Evolutionary conservation across 2,797 vertebrate genomes (phyloP).

Genomic region (Lepidocolaptes lacrymiger): DNA sequence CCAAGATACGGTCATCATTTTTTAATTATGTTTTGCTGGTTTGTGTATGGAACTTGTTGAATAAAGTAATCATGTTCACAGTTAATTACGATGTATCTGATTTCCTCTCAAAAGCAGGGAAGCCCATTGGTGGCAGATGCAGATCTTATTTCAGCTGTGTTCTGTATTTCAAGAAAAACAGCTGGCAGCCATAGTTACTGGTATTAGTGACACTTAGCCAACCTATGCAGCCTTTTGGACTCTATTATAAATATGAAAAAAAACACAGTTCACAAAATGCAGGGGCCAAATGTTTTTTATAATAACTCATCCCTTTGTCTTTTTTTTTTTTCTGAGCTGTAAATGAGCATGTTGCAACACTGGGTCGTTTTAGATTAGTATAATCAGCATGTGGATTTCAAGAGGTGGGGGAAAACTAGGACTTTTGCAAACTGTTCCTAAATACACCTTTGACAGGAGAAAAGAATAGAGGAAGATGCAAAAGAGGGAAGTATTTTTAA

Average conservation of each 20-base stretch:
- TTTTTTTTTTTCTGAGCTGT: background rate
- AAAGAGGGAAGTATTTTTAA: background rate
- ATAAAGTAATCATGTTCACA: background rate
- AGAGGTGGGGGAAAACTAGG: background rate
- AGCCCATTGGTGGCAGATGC: background rate
- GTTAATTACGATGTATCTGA: background rate
- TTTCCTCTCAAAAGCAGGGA: background rate
- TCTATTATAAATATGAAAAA: background rate
- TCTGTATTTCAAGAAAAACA: slow-evolving; percentile 6
- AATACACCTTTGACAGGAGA: background rate
- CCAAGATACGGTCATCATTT: background rate
- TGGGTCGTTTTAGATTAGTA: background rate
- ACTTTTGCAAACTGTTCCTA: background rate
- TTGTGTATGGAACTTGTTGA: background rate
- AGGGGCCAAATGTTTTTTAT: background rate
- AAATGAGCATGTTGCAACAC: background rate
- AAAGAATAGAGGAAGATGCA: background rate
- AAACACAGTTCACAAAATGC: background rate
- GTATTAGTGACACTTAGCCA: slow-evolving; percentile 17
- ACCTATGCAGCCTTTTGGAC: background rate
- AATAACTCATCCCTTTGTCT: background rate
- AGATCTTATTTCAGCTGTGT: slow-evolving; percentile 1
- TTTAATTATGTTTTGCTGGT: background rate
- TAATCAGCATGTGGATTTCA: background rate
- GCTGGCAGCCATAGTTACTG: background rate